Base-by-base conservation (phyloP, 2,797 vertebrate genomes). In the Danio jaintianensis region DNA sequence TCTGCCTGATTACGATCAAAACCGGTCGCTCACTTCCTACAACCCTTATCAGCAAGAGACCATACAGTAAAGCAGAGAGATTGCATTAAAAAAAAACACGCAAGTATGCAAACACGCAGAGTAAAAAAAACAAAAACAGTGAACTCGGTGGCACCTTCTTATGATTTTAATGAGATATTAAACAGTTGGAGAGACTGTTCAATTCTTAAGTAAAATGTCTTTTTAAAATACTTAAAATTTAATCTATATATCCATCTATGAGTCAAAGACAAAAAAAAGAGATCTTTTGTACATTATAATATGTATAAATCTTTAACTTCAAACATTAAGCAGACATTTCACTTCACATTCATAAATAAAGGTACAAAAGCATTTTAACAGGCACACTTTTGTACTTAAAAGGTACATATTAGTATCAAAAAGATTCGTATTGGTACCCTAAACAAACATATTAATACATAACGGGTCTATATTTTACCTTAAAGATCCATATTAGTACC, bases 31-130 rank as follows among this genome's bases (percentile, higher is more conserved):
- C 52, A 36, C 55, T 71, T 77, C 68, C 78, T 73, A 20, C 22
- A 48, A 15, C 43, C 48, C 69, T 75, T 81, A 81, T 83, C 78
- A 69, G 62, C 52, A 53, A 56, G 16, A 80, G 48, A 64, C 68
- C 20, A 18, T 29, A 22, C 50, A 66, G 76, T 55, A 53, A 79
- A 47, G 78, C 12, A 0, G 5, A 22, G 58, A 64, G 78, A 80
- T 16, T 45, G 48, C 6, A 68, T 47, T 43, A 73, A 56, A 55
- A 9, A 29, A 63, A 47, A 79, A 64, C 16, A 64, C 9, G 29
- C 15, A 71, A 53, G 56, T 62, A 53, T 40, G 47, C 77, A 79
- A 79, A 70, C 20, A 18, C 1, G 29, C 22, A 75, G n/a, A 66
- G 5, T 22, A 6, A 0, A 29, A 64, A 29, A 68, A 1, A 12